A percentile compares a stretch with the other conserved stretches of the same genome.
Evolutionary conservation across 2,797 vertebrate species (phyloP).

Genomic region (Prunella strophiata): DNA sequence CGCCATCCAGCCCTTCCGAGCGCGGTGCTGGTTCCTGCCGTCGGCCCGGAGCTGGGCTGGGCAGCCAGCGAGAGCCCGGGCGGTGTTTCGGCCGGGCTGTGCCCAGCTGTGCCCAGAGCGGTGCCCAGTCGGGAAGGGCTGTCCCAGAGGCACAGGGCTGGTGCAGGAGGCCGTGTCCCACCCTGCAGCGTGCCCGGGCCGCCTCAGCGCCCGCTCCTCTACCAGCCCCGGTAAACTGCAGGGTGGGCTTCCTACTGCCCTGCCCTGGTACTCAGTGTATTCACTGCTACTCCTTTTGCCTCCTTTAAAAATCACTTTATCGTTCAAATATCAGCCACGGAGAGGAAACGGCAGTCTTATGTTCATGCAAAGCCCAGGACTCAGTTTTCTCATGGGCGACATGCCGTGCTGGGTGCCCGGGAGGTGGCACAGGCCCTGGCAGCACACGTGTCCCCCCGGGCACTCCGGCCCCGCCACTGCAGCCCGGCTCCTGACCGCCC

Average conservation of each 20-base stretch:
- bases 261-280: background rate
- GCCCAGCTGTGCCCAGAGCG: background rate
- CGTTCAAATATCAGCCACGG: background rate
- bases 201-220: accelerated
- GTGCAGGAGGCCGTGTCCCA: accelerated
- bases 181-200: accelerated
- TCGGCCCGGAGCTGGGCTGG: background rate
- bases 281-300: background rate
- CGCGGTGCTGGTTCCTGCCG: background rate
- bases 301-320: background rate
- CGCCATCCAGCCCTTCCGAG: background rate
- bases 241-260: background rate
- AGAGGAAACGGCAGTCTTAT: background rate
- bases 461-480: accelerated
- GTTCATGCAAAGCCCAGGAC: background rate
- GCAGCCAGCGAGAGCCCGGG: background rate
- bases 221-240: background rate
- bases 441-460: accelerated
- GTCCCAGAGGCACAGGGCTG: accelerated
- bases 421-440: background rate
- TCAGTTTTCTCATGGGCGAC: background rate
- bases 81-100: accelerated
- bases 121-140: background rate
- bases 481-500: background rate
- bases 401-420: background rate